Percentiles rank a stretch among this genome's conserved stretches.
These are phyloP conservation scores for Muntiacus muntjak DNA, from an alignment of 2,113 vertebrate genomes.

Conservation along the genomic window DNA sequence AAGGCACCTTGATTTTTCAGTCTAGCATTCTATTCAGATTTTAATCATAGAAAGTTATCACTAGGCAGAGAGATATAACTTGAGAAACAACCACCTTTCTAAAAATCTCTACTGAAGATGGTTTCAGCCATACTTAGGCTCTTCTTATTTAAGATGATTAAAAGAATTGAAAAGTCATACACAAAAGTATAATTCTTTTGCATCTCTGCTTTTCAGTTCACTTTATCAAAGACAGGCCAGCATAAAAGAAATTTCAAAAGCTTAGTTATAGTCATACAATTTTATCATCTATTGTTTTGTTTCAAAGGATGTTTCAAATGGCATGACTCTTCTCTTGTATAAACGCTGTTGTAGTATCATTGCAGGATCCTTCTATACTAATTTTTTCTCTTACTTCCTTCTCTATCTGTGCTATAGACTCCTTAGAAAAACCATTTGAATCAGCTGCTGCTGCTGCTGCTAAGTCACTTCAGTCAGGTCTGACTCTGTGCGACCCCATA, in stretches of 20 bases:
- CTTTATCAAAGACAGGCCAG: background rate
- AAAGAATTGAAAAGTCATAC: background rate
- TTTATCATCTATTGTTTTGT: constrained; percentile 29
- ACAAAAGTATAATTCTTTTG: background rate
- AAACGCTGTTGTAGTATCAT: background rate
- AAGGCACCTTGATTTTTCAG: background rate
- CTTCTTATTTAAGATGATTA: background rate
- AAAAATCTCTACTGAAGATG: background rate
- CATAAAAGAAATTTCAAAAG: background rate
- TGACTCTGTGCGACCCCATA: background rate
- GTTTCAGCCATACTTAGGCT: background rate
- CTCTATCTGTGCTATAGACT: background rate
- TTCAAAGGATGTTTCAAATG: background rate
- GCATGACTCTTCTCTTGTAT: background rate
- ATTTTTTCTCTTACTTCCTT: background rate
- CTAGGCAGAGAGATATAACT: background rate
- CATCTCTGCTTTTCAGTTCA: background rate
- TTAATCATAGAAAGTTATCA: background rate
- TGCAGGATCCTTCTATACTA: background rate
- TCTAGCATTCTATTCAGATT: background rate
- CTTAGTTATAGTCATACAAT: background rate
- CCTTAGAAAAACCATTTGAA: background rate
- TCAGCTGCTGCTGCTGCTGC: background rate
- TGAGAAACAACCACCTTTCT: background rate
- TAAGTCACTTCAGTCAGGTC: background rate